Evolutionary conservation across 2,113 vertebrate species (phyloP).

Genomic region (Cyprinodon brontotheroides): DNA sequence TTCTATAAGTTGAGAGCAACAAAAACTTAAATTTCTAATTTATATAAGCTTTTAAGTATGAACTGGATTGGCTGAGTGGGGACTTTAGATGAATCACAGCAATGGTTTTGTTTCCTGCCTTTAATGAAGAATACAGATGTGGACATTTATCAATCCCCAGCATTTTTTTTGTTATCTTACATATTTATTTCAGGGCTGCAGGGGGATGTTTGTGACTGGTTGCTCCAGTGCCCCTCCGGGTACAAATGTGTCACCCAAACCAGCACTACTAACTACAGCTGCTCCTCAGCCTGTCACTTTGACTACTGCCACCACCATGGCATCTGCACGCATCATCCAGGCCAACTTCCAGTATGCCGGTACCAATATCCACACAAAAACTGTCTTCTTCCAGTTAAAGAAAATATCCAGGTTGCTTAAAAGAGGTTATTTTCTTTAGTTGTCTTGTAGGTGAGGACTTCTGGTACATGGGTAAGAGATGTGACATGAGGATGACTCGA

Average conservation of each 20-base stretch:
- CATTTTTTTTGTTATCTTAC: neutral
- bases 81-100: neutral
- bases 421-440: conserved; percentile 57
- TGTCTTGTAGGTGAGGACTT: conserved; percentile 87
- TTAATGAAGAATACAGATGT: neutral
- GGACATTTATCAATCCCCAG: neutral
- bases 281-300: conserved; percentile 83
- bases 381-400: neutral
- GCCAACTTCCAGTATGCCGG: conserved; percentile 82
- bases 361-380: conserved; percentile 57
- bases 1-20: no score
- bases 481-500: conserved; percentile 85
- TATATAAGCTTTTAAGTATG: neutral
- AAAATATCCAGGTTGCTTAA: neutral
- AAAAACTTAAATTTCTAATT: neutral
- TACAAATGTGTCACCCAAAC: conserved; percentile 73
- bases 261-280: conserved; percentile 72
- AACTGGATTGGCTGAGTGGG: neutral
- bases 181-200: conserved; percentile 66
- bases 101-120: neutral
- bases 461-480: conserved; percentile 88
- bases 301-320: conserved; percentile 86
- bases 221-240: conserved; percentile 81
- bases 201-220: conserved; percentile 74
- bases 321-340: conserved; percentile 83